Conservation (phyloP, 2,113 vertebrate species). For the Forbesichthys papilliferus region DNA sequence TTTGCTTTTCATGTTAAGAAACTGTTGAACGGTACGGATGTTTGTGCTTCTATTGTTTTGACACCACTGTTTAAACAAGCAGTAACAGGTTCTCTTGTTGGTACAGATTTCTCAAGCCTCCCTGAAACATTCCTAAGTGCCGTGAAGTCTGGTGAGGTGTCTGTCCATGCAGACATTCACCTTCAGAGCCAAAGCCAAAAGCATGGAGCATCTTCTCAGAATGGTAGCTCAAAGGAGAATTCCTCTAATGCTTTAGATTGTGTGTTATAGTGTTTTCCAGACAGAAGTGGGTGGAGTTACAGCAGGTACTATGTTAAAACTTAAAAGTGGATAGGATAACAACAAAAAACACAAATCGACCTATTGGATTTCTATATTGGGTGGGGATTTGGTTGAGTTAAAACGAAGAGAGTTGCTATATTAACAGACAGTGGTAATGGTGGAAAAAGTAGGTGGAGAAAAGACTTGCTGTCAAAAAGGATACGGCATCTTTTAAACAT, state of each 20-base stretch:
- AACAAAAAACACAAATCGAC: no score
- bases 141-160: slow-evolving; percentile 79
- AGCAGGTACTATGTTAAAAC: neutral
- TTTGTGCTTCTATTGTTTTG: slow-evolving; percentile 6
- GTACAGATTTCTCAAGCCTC: slow-evolving; percentile 74
- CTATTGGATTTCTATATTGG: no score
- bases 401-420: no score
- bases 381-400: no score
- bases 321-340: neutral
- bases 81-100: slow-evolving; percentile 14
- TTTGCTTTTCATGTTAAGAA: neutral
- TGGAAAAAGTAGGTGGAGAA: no score
- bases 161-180: slow-evolving; percentile 78
- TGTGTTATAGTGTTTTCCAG: neutral
- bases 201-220: slow-evolving; percentile 60
- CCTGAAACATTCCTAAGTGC: slow-evolving; percentile 80
- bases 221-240: slow-evolving; percentile 60
- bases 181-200: slow-evolving; percentile 76
- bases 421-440: no score
- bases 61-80: slow-evolving; percentile 24
- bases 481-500: no score
- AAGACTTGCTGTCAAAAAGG: no score
- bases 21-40: neutral
- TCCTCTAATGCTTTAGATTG: neutral
- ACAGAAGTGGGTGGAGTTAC: neutral